Evolutionary conservation across 2,113 vertebrate species (phyloP).

Genomic region (Trematomus loennbergii): DNA sequence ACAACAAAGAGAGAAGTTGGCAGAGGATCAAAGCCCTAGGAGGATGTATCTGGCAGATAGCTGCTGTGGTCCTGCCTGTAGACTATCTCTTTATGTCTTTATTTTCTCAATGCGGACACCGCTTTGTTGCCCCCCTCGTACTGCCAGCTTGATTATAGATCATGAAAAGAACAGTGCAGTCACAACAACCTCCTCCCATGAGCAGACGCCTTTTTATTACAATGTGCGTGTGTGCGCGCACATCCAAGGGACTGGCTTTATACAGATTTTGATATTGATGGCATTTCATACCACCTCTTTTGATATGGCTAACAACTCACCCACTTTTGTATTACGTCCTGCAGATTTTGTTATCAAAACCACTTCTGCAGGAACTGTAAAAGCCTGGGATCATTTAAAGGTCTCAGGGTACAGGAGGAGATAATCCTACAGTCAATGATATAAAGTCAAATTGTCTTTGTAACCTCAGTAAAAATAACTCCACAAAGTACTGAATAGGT

Average conservation of each 20-base stretch:
- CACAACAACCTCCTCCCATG: conserved; percentile 72
- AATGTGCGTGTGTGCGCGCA: not conserved
- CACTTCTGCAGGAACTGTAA: not conserved
- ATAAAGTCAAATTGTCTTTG: conserved; percentile 24
- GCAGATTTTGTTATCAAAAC: conserved; percentile 34
- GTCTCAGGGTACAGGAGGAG: conserved; percentile 3
- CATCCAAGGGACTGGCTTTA: not conserved
- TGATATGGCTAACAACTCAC: conserved; percentile 28
- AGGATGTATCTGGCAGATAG: conserved; percentile 75
- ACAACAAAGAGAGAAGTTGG: conserved; percentile 66
- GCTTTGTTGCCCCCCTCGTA: conserved; percentile 71
- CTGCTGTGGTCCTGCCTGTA: conserved; percentile 58
- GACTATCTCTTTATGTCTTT: conserved; percentile 31
- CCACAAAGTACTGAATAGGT: conserved; percentile 12
- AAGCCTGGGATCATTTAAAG: conserved; percentile 16
- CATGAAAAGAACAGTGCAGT: conserved; percentile 74
- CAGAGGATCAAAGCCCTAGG: conserved; percentile 70
- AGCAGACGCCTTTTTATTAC: conserved; percentile 74
- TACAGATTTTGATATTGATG: conserved; percentile 42
- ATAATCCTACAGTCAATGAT: conserved; percentile 36
- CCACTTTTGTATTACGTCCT: conserved; percentile 40
- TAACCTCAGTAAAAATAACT: conserved; percentile 37
- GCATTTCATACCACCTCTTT: conserved; percentile 31
- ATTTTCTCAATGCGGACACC: conserved; percentile 34
- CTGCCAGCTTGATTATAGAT: conserved; percentile 86